Percentiles rank a stretch among this genome's conserved stretches.
Evolutionary conservation across 1,140 invertebrate genomes (phyloP).

Genomic region (Brachionus manjavacas): DNA sequence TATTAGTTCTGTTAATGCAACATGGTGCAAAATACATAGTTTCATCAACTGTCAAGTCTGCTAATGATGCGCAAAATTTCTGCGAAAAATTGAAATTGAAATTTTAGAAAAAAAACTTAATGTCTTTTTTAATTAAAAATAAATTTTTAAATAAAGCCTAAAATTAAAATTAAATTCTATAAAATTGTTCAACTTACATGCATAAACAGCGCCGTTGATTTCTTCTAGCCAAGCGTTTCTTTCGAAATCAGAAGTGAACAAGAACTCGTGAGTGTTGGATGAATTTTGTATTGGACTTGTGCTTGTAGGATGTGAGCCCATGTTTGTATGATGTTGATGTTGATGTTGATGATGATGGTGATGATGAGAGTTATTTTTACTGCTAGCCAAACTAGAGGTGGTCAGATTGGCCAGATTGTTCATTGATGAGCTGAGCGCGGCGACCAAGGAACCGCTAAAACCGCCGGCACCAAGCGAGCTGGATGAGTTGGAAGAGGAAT

Average conservation of each 20-base stretch:
- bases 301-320: background rate
- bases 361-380: constrained; percentile 15
- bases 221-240: constrained; percentile 39
- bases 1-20: too few species aligned
- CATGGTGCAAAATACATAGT: too few species aligned
- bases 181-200: background rate
- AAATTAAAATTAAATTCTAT: too few species aligned
- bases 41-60: too few species aligned
- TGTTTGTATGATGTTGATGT: background rate
- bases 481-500: constrained; percentile 10
- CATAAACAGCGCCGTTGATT: constrained; percentile 39
- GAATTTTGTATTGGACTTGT: background rate
- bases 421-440: constrained; percentile 28
- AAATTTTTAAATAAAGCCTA: too few species aligned
- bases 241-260: constrained; percentile 37
- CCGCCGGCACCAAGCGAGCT: background rate
- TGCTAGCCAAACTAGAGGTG: background rate
- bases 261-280: background rate
- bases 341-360: background rate
- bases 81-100: too few species aligned
- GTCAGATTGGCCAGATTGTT: constrained; percentile 36
- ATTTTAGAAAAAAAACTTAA: too few species aligned
- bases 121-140: too few species aligned
- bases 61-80: too few species aligned
- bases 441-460: background rate